A percentile compares a stretch with the other conserved stretches of the same genome.
phyloP scores from a whole-genome alignment of 1,140 invertebrate genomes.

The Mactra quadrangularis region DNA sequence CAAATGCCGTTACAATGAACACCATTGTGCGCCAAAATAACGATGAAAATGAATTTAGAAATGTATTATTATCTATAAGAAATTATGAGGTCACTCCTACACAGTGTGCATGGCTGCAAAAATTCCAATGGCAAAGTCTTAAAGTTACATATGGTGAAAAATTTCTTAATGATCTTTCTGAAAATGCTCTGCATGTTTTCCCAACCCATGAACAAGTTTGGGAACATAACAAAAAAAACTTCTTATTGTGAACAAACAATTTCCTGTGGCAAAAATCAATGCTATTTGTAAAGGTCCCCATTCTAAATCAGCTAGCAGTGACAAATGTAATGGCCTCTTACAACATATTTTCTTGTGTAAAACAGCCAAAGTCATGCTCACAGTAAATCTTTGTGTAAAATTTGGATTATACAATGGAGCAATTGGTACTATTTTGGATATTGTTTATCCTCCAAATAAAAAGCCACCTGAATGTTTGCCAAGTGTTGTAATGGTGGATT shows the following conservation, averaged over 20 bases:
- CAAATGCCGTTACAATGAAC: conserved; percentile 46
- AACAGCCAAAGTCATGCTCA: conserved; percentile 60
- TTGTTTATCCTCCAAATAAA: conserved; percentile 43
- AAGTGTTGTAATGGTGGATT: conserved; percentile 58
- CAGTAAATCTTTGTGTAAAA: conserved; percentile 47
- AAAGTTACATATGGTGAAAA: conserved; percentile 15
- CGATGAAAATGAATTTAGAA: conserved; percentile 40
- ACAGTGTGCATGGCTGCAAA: conserved; percentile 57
- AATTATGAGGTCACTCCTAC: conserved; percentile 19
- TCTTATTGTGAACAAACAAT: conserved; percentile 31
- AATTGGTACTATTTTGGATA: conserved; percentile 49
- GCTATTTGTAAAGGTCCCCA: conserved; percentile 27
- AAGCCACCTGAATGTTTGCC: conserved; percentile 11
- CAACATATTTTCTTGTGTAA: conserved; percentile 26
- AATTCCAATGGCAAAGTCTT: conserved; percentile 58
- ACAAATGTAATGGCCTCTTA: conserved; percentile 24
- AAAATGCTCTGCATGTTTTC: conserved; percentile 40
- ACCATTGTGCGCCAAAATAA: conserved; percentile 55
- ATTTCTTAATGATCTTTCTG: neutral
- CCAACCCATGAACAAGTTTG: conserved; percentile 24
- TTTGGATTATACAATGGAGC: conserved; percentile 64
- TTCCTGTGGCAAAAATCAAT: conserved; percentile 51
- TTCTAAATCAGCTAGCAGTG: neutral
- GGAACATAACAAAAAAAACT: conserved; percentile 53
- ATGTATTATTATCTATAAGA: conserved; percentile 41